A percentile compares a stretch with the other conserved stretches of the same genome.
Conservation (phyloP, 2,888 invertebrate species). For the Phragmatobia fuliginosa region DNA sequence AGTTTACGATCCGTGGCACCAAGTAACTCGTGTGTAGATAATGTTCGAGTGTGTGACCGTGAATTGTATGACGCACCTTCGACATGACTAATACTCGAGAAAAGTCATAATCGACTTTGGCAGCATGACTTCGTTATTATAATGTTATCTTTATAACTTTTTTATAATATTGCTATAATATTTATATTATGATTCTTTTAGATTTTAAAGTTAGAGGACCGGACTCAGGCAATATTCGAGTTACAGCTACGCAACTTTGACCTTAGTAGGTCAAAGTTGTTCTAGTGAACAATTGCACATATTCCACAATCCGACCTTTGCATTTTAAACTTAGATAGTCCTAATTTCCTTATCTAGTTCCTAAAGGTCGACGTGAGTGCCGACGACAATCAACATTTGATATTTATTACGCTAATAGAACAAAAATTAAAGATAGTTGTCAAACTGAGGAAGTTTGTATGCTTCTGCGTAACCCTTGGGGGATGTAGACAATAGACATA, state of each 20-base stretch:
- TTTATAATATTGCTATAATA: not conserved
- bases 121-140: slow-evolving; percentile 9
- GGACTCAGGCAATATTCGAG: too few relatives aligned
- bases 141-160: slow-evolving; percentile 6
- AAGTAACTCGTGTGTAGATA: slow-evolving; percentile 37
- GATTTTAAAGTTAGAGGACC: not conserved
- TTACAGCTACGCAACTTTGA: too few relatives aligned
- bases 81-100: slow-evolving; percentile 33
- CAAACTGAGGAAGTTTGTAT: not conserved
- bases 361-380: not conserved
- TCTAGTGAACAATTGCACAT: too few relatives aligned
- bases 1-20: slow-evolving; percentile 24
- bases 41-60: slow-evolving; percentile 41
- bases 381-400: not conserved
- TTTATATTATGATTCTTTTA: not conserved
- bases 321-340: too few relatives aligned
- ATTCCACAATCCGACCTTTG: too few relatives aligned
- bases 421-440: not conserved
- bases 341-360: not conserved
- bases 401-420: not conserved
- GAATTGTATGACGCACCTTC: slow-evolving; percentile 48
- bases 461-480: not conserved
- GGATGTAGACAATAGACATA: not conserved
- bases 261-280: too few relatives aligned
- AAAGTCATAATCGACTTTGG: slow-evolving; percentile 28